Evolutionary conservation across 2,888 invertebrate genomes (phyloP), one percentile per base, ranked within the genome.

Genomic region (Sussaba pulchella): DNA sequence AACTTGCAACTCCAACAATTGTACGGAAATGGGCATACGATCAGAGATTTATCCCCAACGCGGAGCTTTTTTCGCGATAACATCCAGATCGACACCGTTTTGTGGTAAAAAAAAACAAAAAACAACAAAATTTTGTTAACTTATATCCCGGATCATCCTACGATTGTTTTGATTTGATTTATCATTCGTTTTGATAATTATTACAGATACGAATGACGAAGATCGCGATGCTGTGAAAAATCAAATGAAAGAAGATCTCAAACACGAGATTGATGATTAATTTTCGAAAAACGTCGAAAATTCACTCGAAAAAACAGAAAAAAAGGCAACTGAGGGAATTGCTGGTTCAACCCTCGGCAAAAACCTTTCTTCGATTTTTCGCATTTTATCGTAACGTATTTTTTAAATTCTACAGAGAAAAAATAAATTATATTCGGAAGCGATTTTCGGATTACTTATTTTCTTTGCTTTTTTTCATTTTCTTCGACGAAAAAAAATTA

Each of bases 41-140:
- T 93, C 94, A 0, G 89, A 91, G 0, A 73, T 88, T 63, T 92
- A 92, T 26, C 86, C 91, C 2, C 93, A 94, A 0, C 88, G 86
- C 0, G 95, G 95, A 0, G 87, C 92, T 0, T 94, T 94, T 86
- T 94, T 94, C 81, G 93, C 93, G 1, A 89, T 94, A n/a, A 94
- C 95, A 0, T 92, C 93, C 0, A 92, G 92, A 0, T 91, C 88
- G 66, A 83, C 90, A 57, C 94, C 94, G 0, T 94, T 93, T 73
- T 94, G 94, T 82, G 92, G 94, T 94, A 89, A 93, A 93, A 9
- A n/a, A 31, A n/a, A n/a, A n/a, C n/a, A n/a, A n/a, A n/a, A n/a
- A n/a, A n/a, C n/a, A n/a, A n/a, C n/a, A n/a, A n/a, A n/a, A n/a
- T n/a, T n/a, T n/a, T n/a, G n/a, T n/a, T n/a, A n/a, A n/a, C n/a